Conservation (phyloP, 1,140 invertebrate species). For the Chrysopa pallens region DNA sequence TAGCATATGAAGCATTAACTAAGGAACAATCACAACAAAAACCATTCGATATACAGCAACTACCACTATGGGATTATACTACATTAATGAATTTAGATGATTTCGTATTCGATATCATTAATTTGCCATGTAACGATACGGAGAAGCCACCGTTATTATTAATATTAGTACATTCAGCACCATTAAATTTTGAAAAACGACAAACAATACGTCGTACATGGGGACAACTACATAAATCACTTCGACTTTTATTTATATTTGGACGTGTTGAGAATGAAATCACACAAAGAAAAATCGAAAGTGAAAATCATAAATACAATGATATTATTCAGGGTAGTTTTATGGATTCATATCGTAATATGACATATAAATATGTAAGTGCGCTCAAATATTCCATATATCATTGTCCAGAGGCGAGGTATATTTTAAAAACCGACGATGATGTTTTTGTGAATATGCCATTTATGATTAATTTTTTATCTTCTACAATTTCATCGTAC, state of each 20-base stretch:
- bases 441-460: constrained; percentile 60
- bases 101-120: constrained; percentile 15
- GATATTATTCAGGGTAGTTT: constrained; percentile 70
- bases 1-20: no score
- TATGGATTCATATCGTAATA: constrained; percentile 60
- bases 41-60: constrained; percentile 6
- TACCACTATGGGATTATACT: constrained; percentile 13
- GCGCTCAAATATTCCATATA: constrained; percentile 62
- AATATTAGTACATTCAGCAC: constrained; percentile 49
- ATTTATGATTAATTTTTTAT: constrained; percentile 41
- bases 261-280: constrained; percentile 30
- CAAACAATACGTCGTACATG: constrained; percentile 45
- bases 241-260: constrained; percentile 47
- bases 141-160: constrained; percentile 27
- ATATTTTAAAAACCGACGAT: constrained; percentile 62
- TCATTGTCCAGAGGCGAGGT: constrained; percentile 46
- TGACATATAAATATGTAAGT: constrained; percentile 77
- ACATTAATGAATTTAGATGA: constrained; percentile 12
- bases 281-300: constrained; percentile 27
- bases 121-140: constrained; percentile 13
- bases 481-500: constrained; percentile 29
- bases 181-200: constrained; percentile 38
- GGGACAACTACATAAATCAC: constrained; percentile 21
- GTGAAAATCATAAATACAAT: constrained; percentile 37
- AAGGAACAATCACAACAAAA: no score